A percentile compares a stretch with the other conserved stretches of the same genome.
Conservation (phyloP, 1,140 invertebrate species). For the Pogonomyrmex barbatus region DNA sequence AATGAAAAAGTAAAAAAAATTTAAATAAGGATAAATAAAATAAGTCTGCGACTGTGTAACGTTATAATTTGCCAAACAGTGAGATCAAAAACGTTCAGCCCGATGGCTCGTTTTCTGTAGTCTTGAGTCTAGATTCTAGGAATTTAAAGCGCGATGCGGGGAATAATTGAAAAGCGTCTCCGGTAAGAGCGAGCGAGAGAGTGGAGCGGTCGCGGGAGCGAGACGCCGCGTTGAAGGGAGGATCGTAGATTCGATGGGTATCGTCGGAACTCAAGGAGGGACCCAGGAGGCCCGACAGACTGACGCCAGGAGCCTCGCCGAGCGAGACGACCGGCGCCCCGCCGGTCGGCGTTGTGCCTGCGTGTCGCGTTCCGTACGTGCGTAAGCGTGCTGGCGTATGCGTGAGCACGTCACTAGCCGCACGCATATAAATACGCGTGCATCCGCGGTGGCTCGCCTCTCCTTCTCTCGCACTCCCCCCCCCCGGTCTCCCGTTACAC, state of each 20-base stretch:
- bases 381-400: slow-evolving; percentile 54
- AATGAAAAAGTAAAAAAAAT: slow-evolving; percentile 24
- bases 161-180: slow-evolving; percentile 60
- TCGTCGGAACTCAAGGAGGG: slow-evolving; percentile 71
- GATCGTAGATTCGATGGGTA: slow-evolving; percentile 48
- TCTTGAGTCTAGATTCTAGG: neutral
- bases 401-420: slow-evolving; percentile 69
- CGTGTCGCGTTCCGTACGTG: slow-evolving; percentile 70
- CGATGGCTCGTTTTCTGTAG: slow-evolving; percentile 17
- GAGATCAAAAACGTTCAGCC: neutral
- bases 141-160: slow-evolving; percentile 38
- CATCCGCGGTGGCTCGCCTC: slow-evolving; percentile 17
- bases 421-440: slow-evolving; percentile 68
- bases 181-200: slow-evolving; percentile 6
- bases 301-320: slow-evolving; percentile 83
- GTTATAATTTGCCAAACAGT: neutral
- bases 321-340: slow-evolving; percentile 72
- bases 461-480: neutral
- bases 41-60: no score
- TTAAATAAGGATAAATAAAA: neutral
- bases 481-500: slow-evolving; percentile 16
- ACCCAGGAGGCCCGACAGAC: slow-evolving; percentile 82
- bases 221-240: neutral
- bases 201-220: neutral
- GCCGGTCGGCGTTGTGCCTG: slow-evolving; percentile 60